A percentile compares a stretch with the other conserved stretches of the same genome.
Evolutionary conservation across 2,113 vertebrate genomes (phyloP).

Genomic region (Seriola quinqueradiata): DNA sequence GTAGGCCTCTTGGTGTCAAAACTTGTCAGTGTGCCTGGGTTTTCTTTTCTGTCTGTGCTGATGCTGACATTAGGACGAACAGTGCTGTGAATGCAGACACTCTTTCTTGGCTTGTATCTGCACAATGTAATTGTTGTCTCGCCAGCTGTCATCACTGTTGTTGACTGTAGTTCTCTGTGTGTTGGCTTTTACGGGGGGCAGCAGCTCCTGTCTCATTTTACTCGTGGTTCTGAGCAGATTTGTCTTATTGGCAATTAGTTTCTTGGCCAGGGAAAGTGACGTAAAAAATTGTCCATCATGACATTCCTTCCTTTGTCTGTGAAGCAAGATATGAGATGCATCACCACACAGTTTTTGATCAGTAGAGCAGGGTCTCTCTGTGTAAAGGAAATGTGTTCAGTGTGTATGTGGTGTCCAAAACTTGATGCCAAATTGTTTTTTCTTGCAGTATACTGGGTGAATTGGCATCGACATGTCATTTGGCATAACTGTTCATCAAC

Average conservation of each 20-base stretch:
- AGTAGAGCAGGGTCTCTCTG: conserved; percentile 8
- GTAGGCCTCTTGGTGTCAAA: neutral
- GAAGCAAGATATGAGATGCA: conserved; percentile 36
- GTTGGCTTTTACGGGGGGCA: conserved; percentile 37
- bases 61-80: conserved; percentile 33
- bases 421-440: conserved; percentile 29
- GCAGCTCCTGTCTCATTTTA: conserved; percentile 47
- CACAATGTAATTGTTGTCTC: conserved; percentile 34
- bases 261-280: conserved; percentile 39
- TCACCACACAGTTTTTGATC: neutral
- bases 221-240: conserved; percentile 26
- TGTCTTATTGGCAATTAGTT: conserved; percentile 56
- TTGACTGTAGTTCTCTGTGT: conserved; percentile 46
- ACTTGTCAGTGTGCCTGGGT: conserved; percentile 1
- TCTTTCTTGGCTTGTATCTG: conserved; percentile 29
- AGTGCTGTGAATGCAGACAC: conserved; percentile 24
- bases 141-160: conserved; percentile 60
- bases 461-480: conserved; percentile 21
- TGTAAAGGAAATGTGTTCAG: neutral
- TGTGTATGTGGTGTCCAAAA: conserved; percentile 9
- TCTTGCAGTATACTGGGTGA: neutral
- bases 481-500: conserved; percentile 9
- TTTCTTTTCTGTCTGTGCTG: conserved; percentile 10
- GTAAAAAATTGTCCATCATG: conserved; percentile 52
- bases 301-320: conserved; percentile 32